Percentiles rank a stretch among this genome's conserved stretches.
phyloP scores from a whole-genome alignment of 2,113 vertebrate species.

The Spilogale gracilis region DNA sequence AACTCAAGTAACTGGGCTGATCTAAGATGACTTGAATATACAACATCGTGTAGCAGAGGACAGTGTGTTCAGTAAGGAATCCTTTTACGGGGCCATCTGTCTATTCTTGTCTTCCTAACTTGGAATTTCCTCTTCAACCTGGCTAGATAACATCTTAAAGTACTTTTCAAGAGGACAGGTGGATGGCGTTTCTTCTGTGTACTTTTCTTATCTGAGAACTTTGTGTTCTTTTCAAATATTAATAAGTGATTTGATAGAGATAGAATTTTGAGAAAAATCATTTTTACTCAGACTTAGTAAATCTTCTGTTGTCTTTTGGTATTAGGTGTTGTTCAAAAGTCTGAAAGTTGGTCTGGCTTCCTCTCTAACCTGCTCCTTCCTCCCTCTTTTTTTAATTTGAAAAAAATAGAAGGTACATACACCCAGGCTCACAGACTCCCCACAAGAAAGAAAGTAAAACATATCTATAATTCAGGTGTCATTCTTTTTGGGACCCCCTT shows the following conservation, averaged over 20 bases:
- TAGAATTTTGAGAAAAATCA: neutral
- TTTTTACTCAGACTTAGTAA: neutral
- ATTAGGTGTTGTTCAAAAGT: neutral
- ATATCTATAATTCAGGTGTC: neutral
- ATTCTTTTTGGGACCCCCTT: neutral
- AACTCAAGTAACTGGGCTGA: neutral
- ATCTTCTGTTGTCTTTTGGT: neutral
- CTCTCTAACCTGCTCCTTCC: neutral
- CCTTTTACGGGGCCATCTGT: neutral
- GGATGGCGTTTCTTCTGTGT: neutral
- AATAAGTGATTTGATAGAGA: neutral
- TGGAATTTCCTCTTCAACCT: slow-evolving; percentile 25
- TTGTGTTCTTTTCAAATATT: neutral
- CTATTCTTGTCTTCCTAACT: neutral
- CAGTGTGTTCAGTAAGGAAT: neutral
- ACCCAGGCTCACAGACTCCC: neutral
- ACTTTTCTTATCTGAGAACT: slow-evolving; percentile 2
- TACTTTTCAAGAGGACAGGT: neutral
- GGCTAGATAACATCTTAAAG: neutral
- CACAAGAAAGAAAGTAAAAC: neutral
- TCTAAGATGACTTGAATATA: neutral
- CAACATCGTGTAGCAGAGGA: neutral
- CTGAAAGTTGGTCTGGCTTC: neutral
- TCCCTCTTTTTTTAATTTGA: neutral
- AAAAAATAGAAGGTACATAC: neutral